Evolutionary conservation across 2,888 invertebrate genomes (phyloP), one percentile per base, ranked within the genome.

Genomic region (Leucophenga maculata): DNA sequence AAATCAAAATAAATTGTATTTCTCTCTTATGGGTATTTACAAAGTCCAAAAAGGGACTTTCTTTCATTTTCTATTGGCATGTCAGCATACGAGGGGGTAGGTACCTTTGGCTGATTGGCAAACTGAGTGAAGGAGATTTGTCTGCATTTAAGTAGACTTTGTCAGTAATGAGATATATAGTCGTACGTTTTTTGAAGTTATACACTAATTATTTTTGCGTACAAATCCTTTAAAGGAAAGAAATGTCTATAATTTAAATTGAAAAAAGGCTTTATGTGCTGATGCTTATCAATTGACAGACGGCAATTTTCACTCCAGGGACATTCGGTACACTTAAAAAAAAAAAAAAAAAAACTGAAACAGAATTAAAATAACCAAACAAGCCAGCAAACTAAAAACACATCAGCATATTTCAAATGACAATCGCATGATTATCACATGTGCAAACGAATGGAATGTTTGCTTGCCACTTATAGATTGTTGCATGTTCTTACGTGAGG

Each of bases 21-120:
- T 57, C n/a, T 57, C n/a, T 31, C 22, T 57, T 57, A 18, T 57
- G n/a, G 13, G 14, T 31, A 26, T 26, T 31, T 18, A 50, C 50
- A 57, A 31, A 26, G 57, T 18, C 57, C 31, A 57, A 57, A 57
- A 57, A 57, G 57, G 57, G 57, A 22, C 57, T 57, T 57, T 57
- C 57, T 80, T 80, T 50, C 50, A 4, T 48, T 64, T 64, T 64
- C 46, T 62, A 59, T 59, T 11, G 26, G 32, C 32, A 55, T 22
- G 9, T 55, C 14, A 54, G 16, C 26, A 4, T 26, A 26, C 26
- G 26, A 4, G 4, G 26, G 26, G 26, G 26, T 26, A 26, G 26
- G 26, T 3, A 16, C 6, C 18, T 50, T 1, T 50, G 11, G 50
- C 9, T 50, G 18, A 16, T 50, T n/a, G 50, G n/a, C 50, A 16